Base-by-base conservation (phyloP, 2,888 invertebrate species). In the Netelia inedita region DNA sequence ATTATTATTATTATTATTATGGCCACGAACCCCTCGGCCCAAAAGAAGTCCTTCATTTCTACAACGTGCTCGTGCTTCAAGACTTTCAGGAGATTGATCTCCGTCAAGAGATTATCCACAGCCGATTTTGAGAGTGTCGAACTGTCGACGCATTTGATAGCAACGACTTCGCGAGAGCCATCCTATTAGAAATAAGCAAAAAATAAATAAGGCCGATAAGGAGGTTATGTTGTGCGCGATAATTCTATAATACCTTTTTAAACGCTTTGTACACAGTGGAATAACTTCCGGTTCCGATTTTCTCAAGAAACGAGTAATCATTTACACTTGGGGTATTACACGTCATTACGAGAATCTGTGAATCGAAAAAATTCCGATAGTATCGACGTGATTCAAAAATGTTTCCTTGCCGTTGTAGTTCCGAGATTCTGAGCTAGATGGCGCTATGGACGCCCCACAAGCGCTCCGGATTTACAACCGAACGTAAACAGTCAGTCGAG, bases 241-340 rank as follows among this genome's bases (percentile, higher is more conserved):
- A 57, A 72, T n/a, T 81, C 16, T 59, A n/a, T 11, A 16, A 46
- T 46, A 96, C 97, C 95, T 96, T 96, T 88, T 95, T 95, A 83
- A 95, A 95, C 0, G 97, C 98, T 94, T 97, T 97, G 92, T 96
- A 98, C 0, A 98, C 98, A 0, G 96, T 96, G 0, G 98, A 97
- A 94, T 97, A 98, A 88, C 97, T 97, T 1, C 98, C 98, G 19
- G 95, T 95, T 0, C 98, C 98, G 10, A 98, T 95, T 93, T 96
- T 97, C 89, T 96, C 96, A 2, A 96, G 95, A 69, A 97, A 94
- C 19, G 96, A 95, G 90, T 96, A 97, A 63, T 96, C 96, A 68
- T 95, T 96, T 85, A 97, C 95, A 83, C 94, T 95, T 1, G 96
- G 95, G 72, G 95, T 35, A 50, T 71, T 79, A 57, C 41, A 57